phyloP scores from a whole-genome alignment of 2,797 vertebrate genomes.

The Paguma larvata region DNA sequence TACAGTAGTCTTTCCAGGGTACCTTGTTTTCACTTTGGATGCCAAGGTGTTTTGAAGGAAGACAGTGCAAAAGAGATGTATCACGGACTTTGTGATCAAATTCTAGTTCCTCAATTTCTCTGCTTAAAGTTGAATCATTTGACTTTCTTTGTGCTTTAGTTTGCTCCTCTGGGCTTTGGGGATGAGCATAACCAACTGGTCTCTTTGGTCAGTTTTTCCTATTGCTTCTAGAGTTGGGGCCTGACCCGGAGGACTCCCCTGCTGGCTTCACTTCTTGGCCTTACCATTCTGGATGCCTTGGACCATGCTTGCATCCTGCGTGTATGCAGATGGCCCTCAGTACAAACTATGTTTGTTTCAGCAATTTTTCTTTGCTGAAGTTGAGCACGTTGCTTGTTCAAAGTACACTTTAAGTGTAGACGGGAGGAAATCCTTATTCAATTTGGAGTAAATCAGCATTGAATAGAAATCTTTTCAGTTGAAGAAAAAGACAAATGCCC shows the following conservation, averaged over 20 bases:
- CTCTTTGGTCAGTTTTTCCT: background rate
- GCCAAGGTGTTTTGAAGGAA: background rate
- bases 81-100: background rate
- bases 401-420: background rate
- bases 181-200: no score
- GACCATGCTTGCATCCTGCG: background rate
- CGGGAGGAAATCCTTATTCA: background rate
- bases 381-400: conserved; percentile 9
- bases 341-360: background rate
- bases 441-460: conserved; percentile 10
- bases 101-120: background rate
- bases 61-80: background rate
- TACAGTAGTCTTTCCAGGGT: background rate
- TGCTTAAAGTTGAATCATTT: background rate
- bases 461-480: conserved; percentile 43
- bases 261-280: background rate
- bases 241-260: background rate
- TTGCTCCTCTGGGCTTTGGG: background rate
- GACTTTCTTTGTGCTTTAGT: background rate
- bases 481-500: background rate
- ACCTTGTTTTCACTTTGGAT: background rate
- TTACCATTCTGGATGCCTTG: background rate
- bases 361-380: background rate
- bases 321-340: background rate
- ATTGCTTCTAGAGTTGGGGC: background rate